Evolutionary conservation across 2,113 vertebrate genomes (phyloP).

Genomic region (Dunckerocampus dactyliophorus): DNA sequence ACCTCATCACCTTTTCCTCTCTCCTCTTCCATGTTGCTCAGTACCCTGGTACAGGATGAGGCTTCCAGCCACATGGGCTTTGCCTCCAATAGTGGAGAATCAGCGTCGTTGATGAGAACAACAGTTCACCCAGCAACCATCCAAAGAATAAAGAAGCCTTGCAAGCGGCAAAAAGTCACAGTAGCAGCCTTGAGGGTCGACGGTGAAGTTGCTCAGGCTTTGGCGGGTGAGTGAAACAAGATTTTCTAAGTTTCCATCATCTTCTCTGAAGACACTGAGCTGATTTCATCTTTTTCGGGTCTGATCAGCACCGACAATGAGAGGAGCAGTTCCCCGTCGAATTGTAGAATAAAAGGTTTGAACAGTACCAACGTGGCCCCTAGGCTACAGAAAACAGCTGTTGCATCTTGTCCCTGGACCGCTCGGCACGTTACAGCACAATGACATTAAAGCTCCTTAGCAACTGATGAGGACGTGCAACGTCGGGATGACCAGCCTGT

Average conservation of each 20-base stretch:
- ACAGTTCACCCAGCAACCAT: background rate
- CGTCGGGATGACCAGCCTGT: conserved; percentile 56
- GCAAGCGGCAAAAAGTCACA: conserved; percentile 9
- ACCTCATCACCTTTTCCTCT: conserved; percentile 44
- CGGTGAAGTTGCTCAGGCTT: conserved; percentile 38
- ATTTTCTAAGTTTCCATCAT: conserved; percentile 2
- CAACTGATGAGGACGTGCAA: conserved; percentile 61
- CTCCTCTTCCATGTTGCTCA: conserved; percentile 54
- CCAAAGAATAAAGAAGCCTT: background rate
- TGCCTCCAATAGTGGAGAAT: conserved; percentile 47
- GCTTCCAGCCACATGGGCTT: conserved; percentile 57
- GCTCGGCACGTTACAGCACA: background rate
- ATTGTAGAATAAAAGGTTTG: conserved; percentile 14
- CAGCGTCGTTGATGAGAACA: conserved; percentile 16
- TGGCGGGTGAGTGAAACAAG: conserved; percentile 12
- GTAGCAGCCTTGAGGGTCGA: conserved; percentile 17
- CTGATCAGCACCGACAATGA: background rate
- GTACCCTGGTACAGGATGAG: conserved; percentile 50
- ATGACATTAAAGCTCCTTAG: conserved; percentile 40
- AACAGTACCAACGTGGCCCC: conserved; percentile 15
- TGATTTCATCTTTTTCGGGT: background rate
- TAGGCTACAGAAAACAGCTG: conserved; percentile 42
- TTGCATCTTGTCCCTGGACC: conserved; percentile 21
- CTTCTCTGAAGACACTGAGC: conserved; percentile 7
- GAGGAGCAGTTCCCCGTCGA: background rate